Base-by-base conservation (phyloP, 2,888 invertebrate genomes). In the Agrilus mali region DNA sequence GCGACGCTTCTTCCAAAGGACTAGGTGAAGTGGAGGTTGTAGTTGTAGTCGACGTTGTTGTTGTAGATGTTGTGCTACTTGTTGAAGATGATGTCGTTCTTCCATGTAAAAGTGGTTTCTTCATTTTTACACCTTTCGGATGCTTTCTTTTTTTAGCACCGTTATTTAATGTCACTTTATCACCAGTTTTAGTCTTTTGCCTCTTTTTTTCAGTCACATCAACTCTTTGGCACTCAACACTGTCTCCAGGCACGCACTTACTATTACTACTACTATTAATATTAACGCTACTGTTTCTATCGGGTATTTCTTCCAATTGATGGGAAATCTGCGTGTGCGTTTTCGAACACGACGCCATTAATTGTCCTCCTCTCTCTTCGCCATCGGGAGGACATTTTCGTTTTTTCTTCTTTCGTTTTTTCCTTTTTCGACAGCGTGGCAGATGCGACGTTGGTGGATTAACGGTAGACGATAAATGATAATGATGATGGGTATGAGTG, bases 121-220 rank as follows among this genome's bases (percentile, higher is more conserved):
- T 71, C 65, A 66, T 70, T 67, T 63, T 71, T 70, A 44, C 48
- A 48, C 48, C 47, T 55, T 58, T 55, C 55, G 55, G 57, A 70
- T 69, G 58, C 69, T 70, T 58, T 65, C 66, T 60, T 69, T 71
- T 64, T 70, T 71, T 62, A 67, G 68, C 60, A 69, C 66, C 57
- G 53, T 53, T 55, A 46, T 50, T 46, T 43, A 48, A 43, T 54
- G 55, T 71, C 66, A 68, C 70, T 70, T 66, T 72, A 74, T 55
- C 58, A 58, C 53, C 55, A 45, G 53, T 50, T 57, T 59, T 59
- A 73, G 71, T 63, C 70, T 73, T 63, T 69, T 68, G 57, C 49
- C 56, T 60, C 46, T 58, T 60, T 47, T 55, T 60, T 48, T 52
- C 50, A 53, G 53, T 57, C 54, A 59, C 56, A 54, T 60, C 59